Conservation (phyloP, 2,797 vertebrate species). For the Clarias platycephalus region DNA sequence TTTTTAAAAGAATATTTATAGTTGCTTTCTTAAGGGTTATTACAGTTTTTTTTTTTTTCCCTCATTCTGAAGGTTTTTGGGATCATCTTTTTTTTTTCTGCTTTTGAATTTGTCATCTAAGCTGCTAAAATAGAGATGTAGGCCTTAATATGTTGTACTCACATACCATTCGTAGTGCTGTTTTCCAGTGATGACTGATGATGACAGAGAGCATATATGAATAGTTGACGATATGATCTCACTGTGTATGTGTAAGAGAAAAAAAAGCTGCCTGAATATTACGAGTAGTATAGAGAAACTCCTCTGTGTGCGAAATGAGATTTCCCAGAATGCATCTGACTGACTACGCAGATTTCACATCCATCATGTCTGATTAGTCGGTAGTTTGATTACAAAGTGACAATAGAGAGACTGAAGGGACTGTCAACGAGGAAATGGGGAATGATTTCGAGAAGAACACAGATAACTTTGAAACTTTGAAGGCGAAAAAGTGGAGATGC, state of each 20-base stretch:
- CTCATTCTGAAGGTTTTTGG: slow-evolving; percentile 28
- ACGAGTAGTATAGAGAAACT: slow-evolving; percentile 5
- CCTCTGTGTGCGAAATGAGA: neutral
- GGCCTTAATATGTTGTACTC: slow-evolving; percentile 21
- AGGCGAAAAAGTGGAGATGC: neutral
- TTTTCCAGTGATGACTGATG: neutral
- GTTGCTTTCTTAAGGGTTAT: slow-evolving; percentile 61
- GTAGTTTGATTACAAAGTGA: slow-evolving; percentile 7
- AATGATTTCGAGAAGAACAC: slow-evolving; percentile 3
- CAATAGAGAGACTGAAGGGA: neutral
- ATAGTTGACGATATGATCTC: neutral
- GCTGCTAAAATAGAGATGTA: neutral
- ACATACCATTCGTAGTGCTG: neutral
- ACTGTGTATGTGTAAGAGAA: neutral
- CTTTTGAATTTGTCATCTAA: neutral
- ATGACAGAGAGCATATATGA: neutral
- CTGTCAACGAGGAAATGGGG: neutral
- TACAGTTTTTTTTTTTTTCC: slow-evolving; percentile 33
- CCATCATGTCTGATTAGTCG: slow-evolving; percentile 28
- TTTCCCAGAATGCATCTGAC: neutral
- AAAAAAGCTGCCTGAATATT: slow-evolving; percentile 3
- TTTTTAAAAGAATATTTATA: slow-evolving; percentile 68
- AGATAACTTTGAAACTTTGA: slow-evolving; percentile 6
- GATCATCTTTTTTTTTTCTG: slow-evolving; percentile 19
- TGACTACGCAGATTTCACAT: neutral